phyloP scores from a whole-genome alignment of 2,113 vertebrate species.

The Anser brachyrhynchus region DNA sequence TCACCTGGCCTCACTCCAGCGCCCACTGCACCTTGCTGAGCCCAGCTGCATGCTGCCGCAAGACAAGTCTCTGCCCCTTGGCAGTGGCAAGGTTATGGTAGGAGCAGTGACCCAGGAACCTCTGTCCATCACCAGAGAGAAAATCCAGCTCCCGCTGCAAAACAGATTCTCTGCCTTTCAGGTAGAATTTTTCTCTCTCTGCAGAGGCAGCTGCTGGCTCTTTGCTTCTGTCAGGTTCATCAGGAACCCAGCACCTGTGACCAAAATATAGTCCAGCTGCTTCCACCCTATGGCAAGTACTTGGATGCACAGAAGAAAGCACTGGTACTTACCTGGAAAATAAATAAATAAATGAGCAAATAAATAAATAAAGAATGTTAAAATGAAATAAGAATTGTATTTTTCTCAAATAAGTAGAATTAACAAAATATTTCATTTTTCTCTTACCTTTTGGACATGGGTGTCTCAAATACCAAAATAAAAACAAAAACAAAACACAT shows the following conservation, averaged over 20 bases:
- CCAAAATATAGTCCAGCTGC: background rate
- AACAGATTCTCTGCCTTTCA: background rate
- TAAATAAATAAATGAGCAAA: background rate
- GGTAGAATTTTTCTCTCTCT: background rate
- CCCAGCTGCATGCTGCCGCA: rapidly evolving
- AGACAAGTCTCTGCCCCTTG: rapidly evolving
- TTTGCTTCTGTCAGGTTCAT: background rate
- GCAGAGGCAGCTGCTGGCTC: background rate
- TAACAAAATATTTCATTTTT: background rate
- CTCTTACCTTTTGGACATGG: background rate
- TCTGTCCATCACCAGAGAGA: background rate
- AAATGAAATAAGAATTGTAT: background rate
- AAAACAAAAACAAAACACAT: background rate
- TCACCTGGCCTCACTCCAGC: background rate
- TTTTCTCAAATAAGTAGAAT: background rate
- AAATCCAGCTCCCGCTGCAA: background rate
- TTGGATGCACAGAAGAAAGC: background rate
- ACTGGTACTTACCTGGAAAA: background rate
- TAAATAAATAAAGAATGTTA: background rate
- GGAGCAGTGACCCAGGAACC: rapidly evolving
- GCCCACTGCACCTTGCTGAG: background rate
- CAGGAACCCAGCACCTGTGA: background rate
- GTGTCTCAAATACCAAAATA: background rate
- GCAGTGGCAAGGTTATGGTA: rapidly evolving
- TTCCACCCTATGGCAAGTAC: background rate